Evolutionary conservation across 2,113 vertebrate species (phyloP).

Genomic region (Nettapus auritus): DNA sequence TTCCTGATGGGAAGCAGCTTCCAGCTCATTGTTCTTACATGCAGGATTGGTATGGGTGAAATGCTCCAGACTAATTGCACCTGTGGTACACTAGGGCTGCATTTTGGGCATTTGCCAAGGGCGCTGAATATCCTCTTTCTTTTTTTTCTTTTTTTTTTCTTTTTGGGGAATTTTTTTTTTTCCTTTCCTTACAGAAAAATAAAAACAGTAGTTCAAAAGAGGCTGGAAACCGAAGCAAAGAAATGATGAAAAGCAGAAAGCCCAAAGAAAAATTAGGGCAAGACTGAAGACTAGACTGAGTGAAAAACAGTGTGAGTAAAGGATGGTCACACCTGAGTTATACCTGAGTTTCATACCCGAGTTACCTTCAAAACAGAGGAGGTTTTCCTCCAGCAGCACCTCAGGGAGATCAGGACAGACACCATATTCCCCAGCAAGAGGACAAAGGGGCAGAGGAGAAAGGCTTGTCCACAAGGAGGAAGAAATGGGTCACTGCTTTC

Average conservation of each 20-base stretch:
- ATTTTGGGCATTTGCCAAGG: not conserved
- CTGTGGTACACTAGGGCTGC: not conserved
- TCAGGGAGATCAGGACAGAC: not conserved
- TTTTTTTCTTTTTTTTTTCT: fast-evolving
- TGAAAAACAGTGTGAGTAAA: not conserved
- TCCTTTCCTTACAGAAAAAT: not conserved
- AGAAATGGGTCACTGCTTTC: not conserved
- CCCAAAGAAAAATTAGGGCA: not conserved
- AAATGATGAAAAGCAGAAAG: not conserved
- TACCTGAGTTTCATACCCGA: not conserved
- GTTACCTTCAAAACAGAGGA: not conserved
- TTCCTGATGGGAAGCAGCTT: fast-evolving
- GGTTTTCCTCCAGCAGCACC: not conserved
- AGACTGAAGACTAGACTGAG: not conserved
- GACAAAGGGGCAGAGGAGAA: not conserved
- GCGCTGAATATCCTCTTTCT: not conserved
- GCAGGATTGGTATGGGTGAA: not conserved
- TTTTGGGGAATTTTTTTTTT: too few relatives aligned
- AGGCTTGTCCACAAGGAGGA: not conserved
- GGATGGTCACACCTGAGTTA: not conserved
- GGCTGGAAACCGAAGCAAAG: not conserved
- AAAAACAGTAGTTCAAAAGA: not conserved
- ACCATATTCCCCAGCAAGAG: not conserved
- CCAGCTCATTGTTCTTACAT: not conserved
- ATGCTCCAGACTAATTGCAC: not conserved